A percentile compares a stretch with the other conserved stretches of the same genome.
Conservation (phyloP, 2,797 vertebrate genomes). For the Paratrypauchen microcephalus region DNA sequence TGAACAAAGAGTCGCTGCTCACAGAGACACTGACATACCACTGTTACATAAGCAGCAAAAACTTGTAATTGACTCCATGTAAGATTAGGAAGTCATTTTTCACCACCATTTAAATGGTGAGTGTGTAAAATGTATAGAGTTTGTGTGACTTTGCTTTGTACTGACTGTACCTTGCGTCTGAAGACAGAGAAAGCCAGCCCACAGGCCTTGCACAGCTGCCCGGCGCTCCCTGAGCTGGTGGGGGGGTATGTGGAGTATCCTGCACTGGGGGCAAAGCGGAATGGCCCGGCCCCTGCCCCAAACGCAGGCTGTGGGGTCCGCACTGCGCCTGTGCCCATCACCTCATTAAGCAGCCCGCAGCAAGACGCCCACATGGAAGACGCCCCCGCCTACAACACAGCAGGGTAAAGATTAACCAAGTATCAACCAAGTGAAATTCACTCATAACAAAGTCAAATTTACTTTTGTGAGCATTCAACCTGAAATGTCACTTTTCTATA, state of each 20-base stretch:
- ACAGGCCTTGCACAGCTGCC: slow-evolving; percentile 92
- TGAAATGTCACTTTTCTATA: too few species aligned
- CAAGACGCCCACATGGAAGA: slow-evolving; percentile 99
- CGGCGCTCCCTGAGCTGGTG: slow-evolving; percentile 78
- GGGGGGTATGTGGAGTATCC: slow-evolving; percentile 89
- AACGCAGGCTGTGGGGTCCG: slow-evolving; percentile 91
- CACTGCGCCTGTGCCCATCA: slow-evolving; percentile 96
- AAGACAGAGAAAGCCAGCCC: slow-evolving; percentile 94
- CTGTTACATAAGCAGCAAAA: slow-evolving; percentile 41
- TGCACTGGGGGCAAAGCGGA: slow-evolving; percentile 88
- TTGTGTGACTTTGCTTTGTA: not conserved
- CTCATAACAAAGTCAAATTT: too few species aligned
- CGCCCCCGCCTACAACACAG: slow-evolving; percentile 84
- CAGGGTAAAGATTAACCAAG: not conserved
- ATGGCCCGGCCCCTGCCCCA: slow-evolving; percentile 86
- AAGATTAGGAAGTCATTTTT: slow-evolving; percentile 17
- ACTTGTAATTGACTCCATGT: too few species aligned
- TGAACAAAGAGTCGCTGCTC: slow-evolving; percentile 29
- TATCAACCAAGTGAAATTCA: too few species aligned
- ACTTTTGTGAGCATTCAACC: too few species aligned
- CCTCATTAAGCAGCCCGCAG: slow-evolving; percentile 96
- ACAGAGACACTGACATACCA: slow-evolving; percentile 19
- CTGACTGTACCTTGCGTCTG: slow-evolving; percentile 86
- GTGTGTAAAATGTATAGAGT: too few species aligned
- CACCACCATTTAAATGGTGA: too few species aligned